Base-by-base conservation (phyloP, 2,113 vertebrate genomes). In the Pteruthius melanotis region DNA sequence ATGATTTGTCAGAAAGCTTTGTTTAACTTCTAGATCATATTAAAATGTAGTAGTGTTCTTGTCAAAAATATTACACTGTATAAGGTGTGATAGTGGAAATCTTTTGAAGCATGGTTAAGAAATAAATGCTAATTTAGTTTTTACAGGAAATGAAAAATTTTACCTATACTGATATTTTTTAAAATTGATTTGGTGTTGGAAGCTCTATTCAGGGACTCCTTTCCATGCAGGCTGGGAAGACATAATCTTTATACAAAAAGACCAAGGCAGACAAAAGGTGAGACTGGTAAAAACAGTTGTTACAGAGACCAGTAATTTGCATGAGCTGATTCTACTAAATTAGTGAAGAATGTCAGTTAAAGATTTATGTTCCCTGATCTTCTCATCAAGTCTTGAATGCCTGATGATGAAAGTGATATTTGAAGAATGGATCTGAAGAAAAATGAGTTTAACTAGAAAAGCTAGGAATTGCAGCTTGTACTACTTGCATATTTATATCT, bases 351-450 rank as follows among this genome's bases (percentile, higher is more conserved):
- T 59, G 68, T 88, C 82, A 72, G 53, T 85, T 93, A 93, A 93
- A 95, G 87, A 93, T 91, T 91, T 75, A 87, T 94, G 57, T 94
- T 72, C 53, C 61, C 75, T 64, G 74, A 60, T 93, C 90, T 78
- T 84, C 93, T 93, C 70, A 83, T 94, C 52, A 65, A 56, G 40
- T 83, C 42, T 33, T 90, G 75, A 85, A 86, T 72, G 37, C 85
- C 45, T 93, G 82, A 90, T 94, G 75, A 93, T 85, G 81, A 85
- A 96, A 96, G 80, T 78, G 76, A 74, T 85, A 77, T 86, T 92
- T 77, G 68, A 92, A 92, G 30, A 74, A 68, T 19, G 50, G 45
- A 92, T 90, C 63, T 88, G 39, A 93, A 92, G 76, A 90, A 93
- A 92, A 92, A 83, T 74, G 50, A 74, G 18, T 77, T 72, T 88